Percentiles rank a stretch among this genome's conserved stretches.
phyloP scores from a whole-genome alignment of 2,888 invertebrate genomes.

The Pseudococcus jackbeardsleyi region DNA sequence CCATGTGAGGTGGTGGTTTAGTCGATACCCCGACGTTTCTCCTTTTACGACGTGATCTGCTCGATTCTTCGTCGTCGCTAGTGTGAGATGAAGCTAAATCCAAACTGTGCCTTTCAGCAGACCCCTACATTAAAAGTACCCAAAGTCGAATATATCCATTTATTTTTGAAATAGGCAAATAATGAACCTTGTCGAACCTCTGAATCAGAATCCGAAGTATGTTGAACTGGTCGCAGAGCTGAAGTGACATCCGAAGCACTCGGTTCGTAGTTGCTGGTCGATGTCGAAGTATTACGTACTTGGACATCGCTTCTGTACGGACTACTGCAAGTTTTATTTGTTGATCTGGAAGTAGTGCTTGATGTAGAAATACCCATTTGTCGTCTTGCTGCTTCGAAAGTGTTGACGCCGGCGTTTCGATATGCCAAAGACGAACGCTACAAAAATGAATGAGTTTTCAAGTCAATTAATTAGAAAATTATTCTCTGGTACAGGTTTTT shows the following conservation, averaged over 20 bases:
- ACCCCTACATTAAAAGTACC: conserved; percentile 69
- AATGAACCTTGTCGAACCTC: conserved; percentile 67
- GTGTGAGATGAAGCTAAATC: conserved; percentile 96
- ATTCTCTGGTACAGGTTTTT: background rate
- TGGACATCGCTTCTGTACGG: conserved; percentile 91
- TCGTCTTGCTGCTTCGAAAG: conserved; percentile 75
- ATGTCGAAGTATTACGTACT: conserved; percentile 84
- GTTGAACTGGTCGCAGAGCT: conserved; percentile 72
- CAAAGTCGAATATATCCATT: background rate
- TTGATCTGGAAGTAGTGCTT: conserved; percentile 93
- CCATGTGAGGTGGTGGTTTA: conserved; percentile 58
- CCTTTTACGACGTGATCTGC: conserved; percentile 68
- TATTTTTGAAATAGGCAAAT: background rate
- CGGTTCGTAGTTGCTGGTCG: conserved; percentile 82
- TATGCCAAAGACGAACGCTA: conserved; percentile 86
- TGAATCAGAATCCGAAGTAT: conserved; percentile 70
- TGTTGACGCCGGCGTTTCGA: conserved; percentile 75
- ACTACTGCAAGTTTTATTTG: conserved; percentile 94
- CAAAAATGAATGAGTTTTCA: background rate
- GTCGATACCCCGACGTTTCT: conserved; percentile 62
- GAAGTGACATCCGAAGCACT: conserved; percentile 84
- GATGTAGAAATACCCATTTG: conserved; percentile 95
- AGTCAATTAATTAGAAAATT: background rate
- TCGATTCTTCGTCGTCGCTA: conserved; percentile 84
- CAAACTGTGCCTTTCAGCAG: conserved; percentile 81